Base-by-base conservation (phyloP, 2,888 invertebrate species). In the Bursaphelenchus okinawaensis region DNA sequence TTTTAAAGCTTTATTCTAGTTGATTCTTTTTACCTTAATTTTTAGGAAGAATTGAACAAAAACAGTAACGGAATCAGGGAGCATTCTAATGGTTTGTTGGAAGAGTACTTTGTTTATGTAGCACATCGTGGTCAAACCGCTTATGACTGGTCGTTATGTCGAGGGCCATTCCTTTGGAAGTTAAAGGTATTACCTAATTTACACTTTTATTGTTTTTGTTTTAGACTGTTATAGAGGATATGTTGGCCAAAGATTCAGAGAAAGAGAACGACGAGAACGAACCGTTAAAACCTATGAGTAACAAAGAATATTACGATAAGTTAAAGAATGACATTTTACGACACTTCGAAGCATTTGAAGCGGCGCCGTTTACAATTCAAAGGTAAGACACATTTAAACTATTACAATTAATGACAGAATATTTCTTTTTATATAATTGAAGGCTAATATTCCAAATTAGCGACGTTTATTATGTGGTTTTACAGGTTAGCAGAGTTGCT, bases 401-500 rank as follows among this genome's bases (percentile, higher is more conserved):
- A n/a, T n/a, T n/a, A n/a, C n/a, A n/a, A n/a, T n/a, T n/a, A n/a
- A n/a, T n/a, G n/a, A n/a, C n/a, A n/a, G n/a, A n/a, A n/a, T n/a
- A n/a, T n/a, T n/a, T 28, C 52, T 52, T 20, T 7, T 3, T 65
- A 27, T 65, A 26, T 7, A n/a, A 23, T 23, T n/a, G 8, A 19
- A 55, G n/a, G 23, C 55, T 61, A 7, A 9, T 52, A 9, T 8
- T 19, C 52, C n/a, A 12, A 55, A 23, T 55, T 7, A 24, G 22
- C 19, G 55, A 16, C 23, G 23, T 28, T 26, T 26, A 55, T 29
- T 12, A 4, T 12, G 7, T 29, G 31, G 31, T 29, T 29, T 29
- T 29, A 29, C 31, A 75, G 96, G 74, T 88, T 98, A 68, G 93
- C 94, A 84, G 96, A 98, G 84, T 87, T 98, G 27, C 86, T 98